These are phyloP conservation scores for Dermochelys coriacea DNA, from an alignment of 2,797 vertebrate genomes.

Conservation along the genomic window DNA sequence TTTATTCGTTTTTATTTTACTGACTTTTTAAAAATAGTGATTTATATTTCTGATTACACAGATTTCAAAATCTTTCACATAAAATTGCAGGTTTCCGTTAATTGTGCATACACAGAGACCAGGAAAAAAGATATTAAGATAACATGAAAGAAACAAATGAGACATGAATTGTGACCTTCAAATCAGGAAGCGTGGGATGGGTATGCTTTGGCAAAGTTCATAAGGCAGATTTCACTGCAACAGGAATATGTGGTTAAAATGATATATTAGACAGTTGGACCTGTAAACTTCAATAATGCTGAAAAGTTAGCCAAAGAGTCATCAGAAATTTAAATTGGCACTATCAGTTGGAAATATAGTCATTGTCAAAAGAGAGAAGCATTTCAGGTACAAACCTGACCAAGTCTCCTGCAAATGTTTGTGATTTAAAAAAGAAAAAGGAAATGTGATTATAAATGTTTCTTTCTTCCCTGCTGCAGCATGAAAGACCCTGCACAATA, in stretches of 20 bases:
- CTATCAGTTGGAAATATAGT: background rate
- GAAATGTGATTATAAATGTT: background rate
- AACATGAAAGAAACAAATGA: constrained; percentile 38
- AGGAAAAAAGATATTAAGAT: constrained; percentile 45
- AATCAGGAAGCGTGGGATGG: constrained; percentile 62
- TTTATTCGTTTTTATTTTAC: background rate
- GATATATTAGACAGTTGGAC: background rate
- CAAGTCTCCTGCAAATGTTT: background rate
- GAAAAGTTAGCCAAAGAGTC: background rate
- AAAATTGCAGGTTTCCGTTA: constrained; percentile 61
- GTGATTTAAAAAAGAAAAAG: background rate
- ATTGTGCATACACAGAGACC: constrained; percentile 58
- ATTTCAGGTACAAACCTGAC: background rate
- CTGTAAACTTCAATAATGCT: background rate
- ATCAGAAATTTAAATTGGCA: background rate
- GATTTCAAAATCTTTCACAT: constrained; percentile 45
- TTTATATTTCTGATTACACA: constrained; percentile 46
- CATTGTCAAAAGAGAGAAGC: background rate
- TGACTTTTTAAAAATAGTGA: constrained; percentile 19
- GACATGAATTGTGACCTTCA: constrained; percentile 49
- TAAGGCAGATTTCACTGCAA: background rate
- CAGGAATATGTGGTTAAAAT: background rate
- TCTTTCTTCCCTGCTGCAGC: background rate
- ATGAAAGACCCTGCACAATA: too few species aligned
- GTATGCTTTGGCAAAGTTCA: constrained; percentile 13